phyloP scores from a whole-genome alignment of 1,140 invertebrate genomes.

The Lordiphosa stackelbergi region DNA sequence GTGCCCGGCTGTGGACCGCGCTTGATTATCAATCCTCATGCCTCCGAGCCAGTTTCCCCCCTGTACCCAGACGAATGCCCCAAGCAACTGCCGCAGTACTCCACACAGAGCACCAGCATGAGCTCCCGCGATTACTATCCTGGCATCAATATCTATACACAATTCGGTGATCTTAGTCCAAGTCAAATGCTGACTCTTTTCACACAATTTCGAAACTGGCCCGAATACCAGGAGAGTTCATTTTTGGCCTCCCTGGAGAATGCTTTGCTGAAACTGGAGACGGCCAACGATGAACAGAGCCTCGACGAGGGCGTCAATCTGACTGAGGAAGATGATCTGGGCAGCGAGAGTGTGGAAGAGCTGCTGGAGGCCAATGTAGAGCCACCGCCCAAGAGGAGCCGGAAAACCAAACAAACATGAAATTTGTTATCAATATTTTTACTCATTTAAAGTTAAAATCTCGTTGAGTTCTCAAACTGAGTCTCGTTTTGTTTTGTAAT shows the following conservation, averaged over 20 bases:
- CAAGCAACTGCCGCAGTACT: slow-evolving; percentile 54
- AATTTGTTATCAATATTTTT: slow-evolving; percentile 28
- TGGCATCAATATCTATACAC: slow-evolving; percentile 81
- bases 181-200: slow-evolving; percentile 80
- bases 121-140: slow-evolving; percentile 73
- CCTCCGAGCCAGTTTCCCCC: slow-evolving; percentile 10
- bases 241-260: slow-evolving; percentile 80
- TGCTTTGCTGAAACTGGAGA: slow-evolving; percentile 64
- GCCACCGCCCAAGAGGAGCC: slow-evolving; percentile 13
- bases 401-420: slow-evolving; percentile 26
- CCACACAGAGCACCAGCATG: slow-evolving; percentile 53
- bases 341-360: slow-evolving; percentile 37
- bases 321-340: slow-evolving; percentile 63
- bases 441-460: slow-evolving; percentile 15
- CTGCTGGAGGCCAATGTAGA: slow-evolving; percentile 28
- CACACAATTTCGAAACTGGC: slow-evolving; percentile 78
- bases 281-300: slow-evolving; percentile 55
- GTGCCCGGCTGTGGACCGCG: slow-evolving; percentile 81
- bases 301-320: slow-evolving; percentile 53
- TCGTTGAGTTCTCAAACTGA: slow-evolving; percentile 1
- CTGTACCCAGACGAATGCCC: slow-evolving; percentile 77
- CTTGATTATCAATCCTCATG: slow-evolving; percentile 77
- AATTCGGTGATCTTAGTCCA: slow-evolving; percentile 80
- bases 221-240: slow-evolving; percentile 80
- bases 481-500: background rate